A percentile compares a stretch with the other conserved stretches of the same genome.
Conservation (phyloP, 2,797 vertebrate genomes). For the Cheirogaleus major region DNA sequence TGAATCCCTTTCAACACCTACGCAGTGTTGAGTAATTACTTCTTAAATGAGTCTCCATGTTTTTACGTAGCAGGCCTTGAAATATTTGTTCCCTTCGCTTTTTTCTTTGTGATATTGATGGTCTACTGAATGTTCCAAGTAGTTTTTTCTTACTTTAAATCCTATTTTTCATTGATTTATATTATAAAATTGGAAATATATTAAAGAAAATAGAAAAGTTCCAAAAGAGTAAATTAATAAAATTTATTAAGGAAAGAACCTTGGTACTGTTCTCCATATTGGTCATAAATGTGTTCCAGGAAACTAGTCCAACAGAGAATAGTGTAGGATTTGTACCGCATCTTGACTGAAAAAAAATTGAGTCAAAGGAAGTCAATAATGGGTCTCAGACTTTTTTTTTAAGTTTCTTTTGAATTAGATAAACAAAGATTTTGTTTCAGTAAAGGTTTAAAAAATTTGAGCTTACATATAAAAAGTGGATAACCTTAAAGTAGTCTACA, state of each 20-base stretch:
- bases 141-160: background rate
- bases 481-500: background rate
- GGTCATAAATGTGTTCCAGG: background rate
- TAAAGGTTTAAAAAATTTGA: background rate
- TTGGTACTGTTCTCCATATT: background rate
- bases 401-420: background rate
- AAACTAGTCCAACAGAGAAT: background rate
- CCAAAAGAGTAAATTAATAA: background rate
- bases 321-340: background rate
- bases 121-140: background rate
- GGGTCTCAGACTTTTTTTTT: background rate
- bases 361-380: background rate
- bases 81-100: background rate
- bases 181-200: background rate
- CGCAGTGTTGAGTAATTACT: background rate
- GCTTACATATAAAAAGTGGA: background rate
- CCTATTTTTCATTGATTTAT: background rate
- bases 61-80: background rate
- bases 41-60: background rate
- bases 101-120: background rate
- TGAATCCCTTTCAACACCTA: background rate
- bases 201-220: background rate
- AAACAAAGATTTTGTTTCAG: background rate
- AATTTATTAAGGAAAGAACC: background rate
- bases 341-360: background rate